Evolutionary conservation across 2,113 vertebrate species (phyloP).

Genomic region (Neodontobutis hainanensis): DNA sequence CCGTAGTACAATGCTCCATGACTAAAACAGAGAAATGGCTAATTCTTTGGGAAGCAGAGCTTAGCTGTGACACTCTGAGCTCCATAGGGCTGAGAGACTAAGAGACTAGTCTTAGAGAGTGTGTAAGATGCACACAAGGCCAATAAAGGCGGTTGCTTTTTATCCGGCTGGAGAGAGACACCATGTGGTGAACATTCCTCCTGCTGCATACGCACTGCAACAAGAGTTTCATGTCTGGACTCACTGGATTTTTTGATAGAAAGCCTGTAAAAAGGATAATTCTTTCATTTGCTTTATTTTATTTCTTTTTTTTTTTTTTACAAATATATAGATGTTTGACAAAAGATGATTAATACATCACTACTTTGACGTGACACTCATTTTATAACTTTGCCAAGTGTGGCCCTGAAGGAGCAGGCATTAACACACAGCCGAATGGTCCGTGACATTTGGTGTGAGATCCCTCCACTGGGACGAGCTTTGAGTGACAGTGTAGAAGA

Average conservation of each 20-base stretch:
- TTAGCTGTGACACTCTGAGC: conserved; percentile 46
- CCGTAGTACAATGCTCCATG: conserved; percentile 34
- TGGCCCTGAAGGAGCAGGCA: conserved; percentile 52
- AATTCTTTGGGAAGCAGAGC: conserved; percentile 55
- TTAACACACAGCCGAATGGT: conserved; percentile 60
- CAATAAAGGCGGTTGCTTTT: conserved; percentile 61
- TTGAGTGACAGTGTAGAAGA: conserved; percentile 71
- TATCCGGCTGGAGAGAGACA: conserved; percentile 83
- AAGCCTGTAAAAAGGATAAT: conserved; percentile 4
- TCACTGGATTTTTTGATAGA: not conserved
- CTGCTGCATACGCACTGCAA: conserved; percentile 56
- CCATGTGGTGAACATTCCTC: conserved; percentile 80
- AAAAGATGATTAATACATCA: conserved; percentile 38
- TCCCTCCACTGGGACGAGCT: conserved; percentile 55
- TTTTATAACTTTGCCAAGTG: conserved; percentile 39
- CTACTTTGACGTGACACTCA: conserved; percentile 22
- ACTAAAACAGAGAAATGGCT: conserved; percentile 50
- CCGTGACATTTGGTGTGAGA: conserved; percentile 58
- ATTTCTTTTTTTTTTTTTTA: not conserved
- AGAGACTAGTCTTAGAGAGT: conserved; percentile 27
- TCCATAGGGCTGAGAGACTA: conserved; percentile 38
- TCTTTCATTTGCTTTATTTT: conserved; percentile 5
- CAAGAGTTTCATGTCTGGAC: not conserved
- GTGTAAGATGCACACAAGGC: conserved; percentile 50
- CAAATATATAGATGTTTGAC: not conserved